Evolutionary conservation across 2,113 vertebrate species (phyloP).

Genomic region (Podiceps cristatus): DNA sequence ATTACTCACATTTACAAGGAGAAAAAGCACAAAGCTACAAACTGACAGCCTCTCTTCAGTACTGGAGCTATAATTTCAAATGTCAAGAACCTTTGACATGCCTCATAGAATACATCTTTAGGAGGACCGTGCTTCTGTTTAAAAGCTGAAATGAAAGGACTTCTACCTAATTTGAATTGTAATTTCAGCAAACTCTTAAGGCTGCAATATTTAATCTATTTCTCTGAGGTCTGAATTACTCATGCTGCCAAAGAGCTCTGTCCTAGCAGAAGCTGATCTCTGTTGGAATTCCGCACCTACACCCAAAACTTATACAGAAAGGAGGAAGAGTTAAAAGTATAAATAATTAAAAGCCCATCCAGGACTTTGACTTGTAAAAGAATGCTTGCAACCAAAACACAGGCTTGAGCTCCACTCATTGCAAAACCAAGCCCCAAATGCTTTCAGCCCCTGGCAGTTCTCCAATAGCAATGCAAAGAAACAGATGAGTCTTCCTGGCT

Average conservation of each 20-base stretch:
- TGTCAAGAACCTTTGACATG: slow-evolving; percentile 18
- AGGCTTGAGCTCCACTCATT: not conserved
- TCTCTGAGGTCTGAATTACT: not conserved
- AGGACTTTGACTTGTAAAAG: not conserved
- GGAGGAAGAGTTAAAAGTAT: slow-evolving; percentile 1
- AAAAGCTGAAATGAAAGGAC: not conserved
- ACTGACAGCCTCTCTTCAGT: not conserved
- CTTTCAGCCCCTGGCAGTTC: not conserved
- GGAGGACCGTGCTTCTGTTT: not conserved
- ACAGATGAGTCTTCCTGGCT: not conserved
- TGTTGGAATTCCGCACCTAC: not conserved
- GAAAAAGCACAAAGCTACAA: slow-evolving; percentile 17
- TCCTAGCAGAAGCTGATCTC: not conserved
- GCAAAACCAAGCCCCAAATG: not conserved
- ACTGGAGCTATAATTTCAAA: slow-evolving; percentile 6
- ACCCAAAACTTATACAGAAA: not conserved
- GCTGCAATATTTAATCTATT: not conserved
- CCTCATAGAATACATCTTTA: not conserved
- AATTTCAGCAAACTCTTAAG: slow-evolving; percentile 5
- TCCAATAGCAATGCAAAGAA: not conserved
- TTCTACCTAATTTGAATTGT: slow-evolving; percentile 6
- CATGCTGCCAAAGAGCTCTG: not conserved
- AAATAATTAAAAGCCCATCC: not conserved
- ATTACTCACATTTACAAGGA: not conserved
- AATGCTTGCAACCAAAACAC: not conserved